Base-by-base conservation (phyloP, 1,140 invertebrate species). In the Asbolus verrucosus region DNA sequence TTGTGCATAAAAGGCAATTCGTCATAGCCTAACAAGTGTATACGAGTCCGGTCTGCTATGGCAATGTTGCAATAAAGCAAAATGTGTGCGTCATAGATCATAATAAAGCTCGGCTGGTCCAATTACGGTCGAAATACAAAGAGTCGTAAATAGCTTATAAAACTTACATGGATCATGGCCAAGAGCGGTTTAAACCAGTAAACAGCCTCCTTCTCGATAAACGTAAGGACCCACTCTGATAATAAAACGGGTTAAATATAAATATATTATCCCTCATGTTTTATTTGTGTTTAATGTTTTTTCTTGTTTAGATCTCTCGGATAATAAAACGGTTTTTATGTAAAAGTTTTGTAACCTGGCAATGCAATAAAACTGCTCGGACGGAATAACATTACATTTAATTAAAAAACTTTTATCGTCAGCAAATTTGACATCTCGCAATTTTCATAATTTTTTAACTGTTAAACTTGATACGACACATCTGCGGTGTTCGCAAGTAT, bases 71-170 rank as follows among this genome's bases (percentile, higher is more conserved):
- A 54, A 54, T 54, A 54, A 54, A 54, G 46, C 46, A 54, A 54
- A 54, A 54, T 54, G 46, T 54, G 46, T 27, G 46, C 18, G 9
- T 14, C 41, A 43, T 69, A 69, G 67, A 69, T 69, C 59, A 69
- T 65, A 60, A 69, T 69, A 69, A 69, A 69, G 39, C 36, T 43
- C 41, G 21, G 54, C 50, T 39, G 19, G 27, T 30, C 60, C 67
- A 69, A 69, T 69, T 63, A 61, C 50, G 19, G 67, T 54, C 21
- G 33, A 69, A 69, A 68, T 63, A 69, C 67, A 65, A 27, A 61
- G 59, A 61, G 67, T 61, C 59, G 60, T 69, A 69, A 69, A 69
- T 69, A 69, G 59, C 62, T 69, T 60, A 69, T 69, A 69, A 69
- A 69, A 69, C 67, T 65, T 36, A 65, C 67, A 69, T 69, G 67